These are phyloP conservation scores for Sarcophaga subvicina DNA, from an alignment of 2,888 invertebrate genomes.

Conservation along the genomic window DNA sequence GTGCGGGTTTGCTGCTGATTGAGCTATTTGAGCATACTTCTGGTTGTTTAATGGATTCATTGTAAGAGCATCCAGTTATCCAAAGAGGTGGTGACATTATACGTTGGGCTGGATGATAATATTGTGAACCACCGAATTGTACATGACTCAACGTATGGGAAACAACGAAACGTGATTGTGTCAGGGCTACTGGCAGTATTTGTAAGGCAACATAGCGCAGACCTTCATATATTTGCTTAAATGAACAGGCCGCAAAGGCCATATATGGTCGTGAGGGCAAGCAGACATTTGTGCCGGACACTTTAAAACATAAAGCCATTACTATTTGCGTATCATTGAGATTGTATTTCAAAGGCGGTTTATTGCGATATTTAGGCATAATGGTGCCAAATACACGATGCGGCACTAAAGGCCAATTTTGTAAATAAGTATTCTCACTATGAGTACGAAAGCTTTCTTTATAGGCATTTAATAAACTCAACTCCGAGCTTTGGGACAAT, in stretches of 20 bases:
- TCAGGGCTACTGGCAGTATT: conserved; percentile 73
- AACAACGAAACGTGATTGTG: conserved; percentile 73
- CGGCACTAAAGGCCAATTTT: conserved; percentile 66
- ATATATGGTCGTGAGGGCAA: conserved; percentile 68
- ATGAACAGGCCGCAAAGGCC: conserved; percentile 65
- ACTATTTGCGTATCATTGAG: conserved; percentile 76
- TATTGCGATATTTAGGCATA: conserved; percentile 74
- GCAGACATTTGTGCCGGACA: conserved; percentile 71
- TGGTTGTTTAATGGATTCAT: conserved; percentile 70
- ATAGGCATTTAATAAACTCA: conserved; percentile 71
- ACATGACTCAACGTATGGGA: conserved; percentile 70
- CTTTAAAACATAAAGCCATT: conserved; percentile 72
- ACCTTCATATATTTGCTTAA: conserved; percentile 71
- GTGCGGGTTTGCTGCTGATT: not conserved
- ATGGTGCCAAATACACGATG: conserved; percentile 74
- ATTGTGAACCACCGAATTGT: conserved; percentile 69
- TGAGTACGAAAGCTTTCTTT: conserved; percentile 71
- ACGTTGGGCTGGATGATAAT: conserved; percentile 72
- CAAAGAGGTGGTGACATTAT: conserved; percentile 71
- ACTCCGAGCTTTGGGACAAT: conserved; percentile 67
- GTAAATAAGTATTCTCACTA: conserved; percentile 70
- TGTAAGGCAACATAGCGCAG: conserved; percentile 71
- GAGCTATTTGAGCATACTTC: not conserved
- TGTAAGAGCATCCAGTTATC: conserved; percentile 71
- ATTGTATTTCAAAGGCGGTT: conserved; percentile 73